Evolutionary conservation across 2,797 vertebrate genomes (phyloP).

Genomic region (Macroramphosus scolopax): DNA sequence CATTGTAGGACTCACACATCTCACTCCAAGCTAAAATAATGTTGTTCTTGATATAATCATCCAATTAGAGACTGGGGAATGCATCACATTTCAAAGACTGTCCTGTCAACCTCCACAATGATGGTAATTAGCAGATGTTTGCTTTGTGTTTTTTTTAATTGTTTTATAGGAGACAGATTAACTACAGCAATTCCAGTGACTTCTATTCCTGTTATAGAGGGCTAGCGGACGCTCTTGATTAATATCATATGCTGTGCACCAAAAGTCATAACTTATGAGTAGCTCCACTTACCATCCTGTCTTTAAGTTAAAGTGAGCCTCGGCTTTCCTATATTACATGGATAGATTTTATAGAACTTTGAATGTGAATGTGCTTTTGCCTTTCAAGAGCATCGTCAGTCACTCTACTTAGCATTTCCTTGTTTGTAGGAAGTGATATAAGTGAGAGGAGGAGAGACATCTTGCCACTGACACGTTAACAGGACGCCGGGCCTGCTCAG

Average conservation of each 20-base stretch:
- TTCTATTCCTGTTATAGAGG: conserved; percentile 1
- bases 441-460: conserved; percentile 63
- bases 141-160: conserved; percentile 33
- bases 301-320: neutral
- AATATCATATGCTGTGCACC: neutral
- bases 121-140: conserved; percentile 74
- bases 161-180: conserved; percentile 6
- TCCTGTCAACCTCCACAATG: conserved; percentile 73
- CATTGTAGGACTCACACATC: conserved; percentile 66
- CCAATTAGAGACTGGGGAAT: conserved; percentile 75
- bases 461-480: conserved; percentile 73
- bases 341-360: too few relatives aligned
- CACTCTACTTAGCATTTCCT: conserved; percentile 12
- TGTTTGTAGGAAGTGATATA: conserved; percentile 20
- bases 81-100: conserved; percentile 85
- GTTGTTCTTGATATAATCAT: conserved; percentile 87
- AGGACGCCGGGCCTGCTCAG: conserved; percentile 51
- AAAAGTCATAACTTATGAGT: neutral
- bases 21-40: conserved; percentile 79
- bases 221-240: neutral
- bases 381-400: neutral
- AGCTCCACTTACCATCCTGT: too few relatives aligned
- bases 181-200: conserved; percentile 10
- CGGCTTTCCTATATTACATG: neutral
- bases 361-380: neutral